phyloP scores from a whole-genome alignment of 2,888 invertebrate species.

The Gibbula magus region DNA sequence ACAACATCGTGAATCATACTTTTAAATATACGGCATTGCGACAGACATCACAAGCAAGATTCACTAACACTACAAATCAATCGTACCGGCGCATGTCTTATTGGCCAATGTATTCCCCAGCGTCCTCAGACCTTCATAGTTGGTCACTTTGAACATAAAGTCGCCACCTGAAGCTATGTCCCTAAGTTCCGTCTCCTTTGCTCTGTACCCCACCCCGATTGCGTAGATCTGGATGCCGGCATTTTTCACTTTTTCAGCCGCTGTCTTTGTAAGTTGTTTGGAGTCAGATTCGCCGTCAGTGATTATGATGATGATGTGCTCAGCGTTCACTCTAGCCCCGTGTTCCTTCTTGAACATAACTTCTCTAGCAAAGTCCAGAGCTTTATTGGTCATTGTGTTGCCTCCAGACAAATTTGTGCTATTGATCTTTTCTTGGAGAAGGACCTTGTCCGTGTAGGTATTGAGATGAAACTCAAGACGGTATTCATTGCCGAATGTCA shows the following conservation, averaged over 20 bases:
- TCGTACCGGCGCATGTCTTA: neutral
- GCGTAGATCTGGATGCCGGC: neutral
- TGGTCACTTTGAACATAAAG: neutral
- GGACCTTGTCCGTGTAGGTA: slow-evolving; percentile 37
- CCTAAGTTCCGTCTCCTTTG: neutral
- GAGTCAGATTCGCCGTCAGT: slow-evolving; percentile 2
- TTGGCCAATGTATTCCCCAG: slow-evolving; percentile 8
- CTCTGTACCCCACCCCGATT: slow-evolving; percentile 1
- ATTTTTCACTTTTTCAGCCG: neutral
- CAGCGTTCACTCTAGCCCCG: neutral
- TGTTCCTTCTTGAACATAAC: slow-evolving; percentile 32
- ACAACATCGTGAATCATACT: no score
- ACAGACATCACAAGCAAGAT: no score
- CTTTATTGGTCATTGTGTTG: slow-evolving; percentile 47
- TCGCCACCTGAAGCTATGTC: neutral
- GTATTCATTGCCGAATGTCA: slow-evolving; percentile 55
- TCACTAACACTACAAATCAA: neutral
- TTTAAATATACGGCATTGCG: no score
- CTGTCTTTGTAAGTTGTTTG: neutral
- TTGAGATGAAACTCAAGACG: slow-evolving; percentile 53
- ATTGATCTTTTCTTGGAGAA: slow-evolving; percentile 35
- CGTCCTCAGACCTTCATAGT: slow-evolving; percentile 9
- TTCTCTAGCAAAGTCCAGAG: slow-evolving; percentile 43
- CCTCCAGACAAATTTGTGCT: slow-evolving; percentile 44
- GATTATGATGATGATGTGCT: neutral